Base-by-base conservation (phyloP, 1,140 invertebrate genomes). In the Steinernema khuongi region DNA sequence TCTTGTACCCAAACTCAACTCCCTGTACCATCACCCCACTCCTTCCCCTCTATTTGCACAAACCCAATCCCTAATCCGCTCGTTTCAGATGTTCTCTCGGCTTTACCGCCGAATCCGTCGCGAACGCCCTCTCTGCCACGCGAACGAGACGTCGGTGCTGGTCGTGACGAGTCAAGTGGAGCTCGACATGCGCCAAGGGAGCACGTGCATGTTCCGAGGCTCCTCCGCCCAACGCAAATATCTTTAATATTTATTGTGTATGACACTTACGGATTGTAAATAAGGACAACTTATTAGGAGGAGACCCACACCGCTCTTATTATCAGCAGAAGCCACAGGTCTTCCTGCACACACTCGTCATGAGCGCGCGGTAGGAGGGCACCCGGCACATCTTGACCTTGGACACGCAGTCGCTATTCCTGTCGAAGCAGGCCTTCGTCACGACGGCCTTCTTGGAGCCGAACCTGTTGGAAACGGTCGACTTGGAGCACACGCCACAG, bases 141-240 rank as follows among this genome's bases (percentile, higher is more conserved):
- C 26, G 7, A 60, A 60, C 50, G 50, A 60, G 50, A 60, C 50
- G 2, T 60, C 50, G 7, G 50, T 60, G 14, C 50, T 60, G 50
- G 50, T 60, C 50, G 50, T 60, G 50, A 60, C 50, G 11, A 60
- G 50, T 60, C 50, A 60, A 60, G 50, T 60, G 50, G 50, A 60
- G 7, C 26, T 60, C 19, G 50, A 60, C 22, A 60, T 60, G 50
- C 50, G 50, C 7, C 50, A 22, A n/a, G 50, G 50, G 2, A 60
- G 50, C 50, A 60, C 50, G 50, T 60, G 50, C 50, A 60, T 17
- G 50, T 22, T 60, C 14, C 14, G 26, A 22, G 19, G 19, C 50
- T 14, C 50, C 22, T 60, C 50, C 4, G 4, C 50, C 2, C 50
- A 60, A 26, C 50, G 50, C 11, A 60, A 60, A 26, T 60, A 60